These are phyloP conservation scores for Monochamus saltuarius DNA, from an alignment of 1,140 invertebrate genomes.

Conservation along the genomic window DNA sequence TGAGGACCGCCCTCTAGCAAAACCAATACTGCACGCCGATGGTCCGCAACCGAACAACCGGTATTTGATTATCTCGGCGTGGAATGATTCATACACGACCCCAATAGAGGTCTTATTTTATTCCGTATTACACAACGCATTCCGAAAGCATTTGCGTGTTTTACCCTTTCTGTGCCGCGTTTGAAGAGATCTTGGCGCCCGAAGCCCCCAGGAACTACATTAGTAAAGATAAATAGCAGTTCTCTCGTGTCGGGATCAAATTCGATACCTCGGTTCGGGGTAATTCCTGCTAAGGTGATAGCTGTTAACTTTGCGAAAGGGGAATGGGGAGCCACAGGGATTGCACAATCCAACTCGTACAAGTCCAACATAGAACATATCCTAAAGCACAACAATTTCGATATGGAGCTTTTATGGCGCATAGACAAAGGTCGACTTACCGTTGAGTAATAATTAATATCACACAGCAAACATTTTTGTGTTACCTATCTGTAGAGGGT, in stretches of 20 bases:
- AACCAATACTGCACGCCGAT: conserved; percentile 15
- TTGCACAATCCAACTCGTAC: too few species aligned
- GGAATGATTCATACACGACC: conserved; percentile 17
- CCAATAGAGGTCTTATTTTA: conserved; percentile 14
- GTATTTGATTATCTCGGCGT: conserved; percentile 11
- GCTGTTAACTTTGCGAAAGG: not conserved
- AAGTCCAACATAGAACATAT: too few species aligned
- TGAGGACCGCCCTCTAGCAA: not conserved
- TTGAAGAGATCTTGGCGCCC: too few species aligned
- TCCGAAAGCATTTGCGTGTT: conserved; percentile 30
- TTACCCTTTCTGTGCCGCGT: conserved; percentile 10
- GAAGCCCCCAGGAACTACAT: conserved; percentile 19
- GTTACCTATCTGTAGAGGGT: too few species aligned
- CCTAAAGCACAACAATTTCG: too few species aligned
- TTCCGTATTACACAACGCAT: conserved; percentile 23
- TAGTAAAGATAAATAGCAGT: conserved; percentile 27
- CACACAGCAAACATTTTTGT: too few species aligned
- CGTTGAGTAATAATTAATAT: too few species aligned
- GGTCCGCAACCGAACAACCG: conserved; percentile 9
- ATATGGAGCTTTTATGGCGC: too few species aligned
- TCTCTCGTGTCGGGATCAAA: conserved; percentile 25
- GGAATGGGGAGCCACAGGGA: too few species aligned
- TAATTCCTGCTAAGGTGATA: conserved; percentile 15
- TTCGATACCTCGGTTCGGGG: conserved; percentile 9
- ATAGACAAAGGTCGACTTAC: too few species aligned